Base-by-base conservation (phyloP, 1,140 invertebrate species). In the Neuroterus valhalla region DNA sequence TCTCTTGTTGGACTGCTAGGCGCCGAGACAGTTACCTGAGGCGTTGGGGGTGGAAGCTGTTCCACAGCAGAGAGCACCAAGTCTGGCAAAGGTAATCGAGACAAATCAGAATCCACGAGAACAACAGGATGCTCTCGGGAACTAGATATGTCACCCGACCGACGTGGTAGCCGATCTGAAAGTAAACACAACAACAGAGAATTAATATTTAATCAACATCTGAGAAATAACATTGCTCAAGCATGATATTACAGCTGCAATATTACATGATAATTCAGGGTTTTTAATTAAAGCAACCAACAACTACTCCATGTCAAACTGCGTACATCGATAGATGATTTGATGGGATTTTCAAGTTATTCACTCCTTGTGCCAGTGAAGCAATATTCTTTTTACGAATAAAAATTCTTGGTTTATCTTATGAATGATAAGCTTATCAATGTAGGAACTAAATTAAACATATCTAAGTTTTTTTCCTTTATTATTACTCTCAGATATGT, bases 1-100 rank as follows among this genome's bases (percentile, higher is more conserved):
- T 90, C 88, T 67, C 88, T 83, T 23, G 89, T 90, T 6, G 89
- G 89, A 70, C 89, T 89, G 81, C 85, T 89, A 0, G 89, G 88
- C 21, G 89, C 89, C 19, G 89, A 89, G 44, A 87, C 88, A 43
- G 88, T 89, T 6, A 89, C 89, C 75, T 88, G 88, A 12, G 88
- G 88, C 46, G 85, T 75, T 19, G 85, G 76, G 2, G 84, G 77
- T 21, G 88, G 89, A 74, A 90, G 71, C 66, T 90, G 89, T 43
- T 89, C 84, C 50, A 89, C 83, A 0, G 88, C 88, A 45, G 88
- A 89, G 15, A 89, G 77, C 17, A 89, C 89, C 2, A 89, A 82
- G 68, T 90, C 88, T 14, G 89, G 88, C 38, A 90, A 66, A 2
- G 89, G 86, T 66, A 89, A 44, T 3, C 83, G 82, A 44, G 88